A percentile compares a stretch with the other conserved stretches of the same genome.
Evolutionary conservation across 2,888 invertebrate species (phyloP).

Genomic region (Teinopalpus imperialis): DNA sequence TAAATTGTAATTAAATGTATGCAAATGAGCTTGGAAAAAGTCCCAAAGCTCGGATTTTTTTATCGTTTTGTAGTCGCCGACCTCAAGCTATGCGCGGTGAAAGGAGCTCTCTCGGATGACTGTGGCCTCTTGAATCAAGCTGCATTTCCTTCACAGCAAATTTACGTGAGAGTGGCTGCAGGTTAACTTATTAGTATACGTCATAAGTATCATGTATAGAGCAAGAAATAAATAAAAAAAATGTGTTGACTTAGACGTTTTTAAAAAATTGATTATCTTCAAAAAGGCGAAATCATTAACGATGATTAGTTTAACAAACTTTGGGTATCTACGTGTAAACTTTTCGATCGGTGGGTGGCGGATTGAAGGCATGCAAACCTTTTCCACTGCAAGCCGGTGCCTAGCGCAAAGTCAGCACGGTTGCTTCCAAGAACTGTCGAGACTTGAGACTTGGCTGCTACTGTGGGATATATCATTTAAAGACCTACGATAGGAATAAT

Average conservation of each 20-base stretch:
- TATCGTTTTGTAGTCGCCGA: constrained; percentile 2
- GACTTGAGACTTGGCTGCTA: constrained; percentile 43
- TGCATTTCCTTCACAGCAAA: constrained; percentile 4
- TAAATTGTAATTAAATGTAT: not conserved
- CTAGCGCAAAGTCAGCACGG: constrained; percentile 44
- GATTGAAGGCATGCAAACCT: constrained; percentile 34
- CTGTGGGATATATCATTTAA: constrained; percentile 32
- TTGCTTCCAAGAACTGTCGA: constrained; percentile 49
- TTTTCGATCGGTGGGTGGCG: constrained; percentile 44
- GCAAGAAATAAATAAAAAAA: too few relatives aligned
- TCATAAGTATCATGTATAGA: too few relatives aligned
- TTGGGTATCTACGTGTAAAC: constrained; percentile 28
- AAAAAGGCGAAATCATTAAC: not conserved
- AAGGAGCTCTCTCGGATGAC: constrained; percentile 17
- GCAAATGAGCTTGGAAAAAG: constrained; percentile 3
- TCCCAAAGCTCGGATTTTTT: constrained; percentile 11
- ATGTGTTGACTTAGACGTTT: too few relatives aligned
- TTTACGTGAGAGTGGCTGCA: constrained; percentile 1
- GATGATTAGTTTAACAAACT: constrained; percentile 8
- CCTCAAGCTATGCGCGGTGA: constrained; percentile 17
- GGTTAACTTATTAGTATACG: too few relatives aligned
- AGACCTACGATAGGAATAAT: too few relatives aligned
- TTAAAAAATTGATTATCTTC: not conserved
- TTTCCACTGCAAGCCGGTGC: constrained; percentile 28
- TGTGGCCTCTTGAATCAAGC: constrained; percentile 12